These are phyloP conservation scores for Tauraco erythrolophus DNA, from an alignment of 2,113 vertebrate species.

Conservation along the genomic window DNA sequence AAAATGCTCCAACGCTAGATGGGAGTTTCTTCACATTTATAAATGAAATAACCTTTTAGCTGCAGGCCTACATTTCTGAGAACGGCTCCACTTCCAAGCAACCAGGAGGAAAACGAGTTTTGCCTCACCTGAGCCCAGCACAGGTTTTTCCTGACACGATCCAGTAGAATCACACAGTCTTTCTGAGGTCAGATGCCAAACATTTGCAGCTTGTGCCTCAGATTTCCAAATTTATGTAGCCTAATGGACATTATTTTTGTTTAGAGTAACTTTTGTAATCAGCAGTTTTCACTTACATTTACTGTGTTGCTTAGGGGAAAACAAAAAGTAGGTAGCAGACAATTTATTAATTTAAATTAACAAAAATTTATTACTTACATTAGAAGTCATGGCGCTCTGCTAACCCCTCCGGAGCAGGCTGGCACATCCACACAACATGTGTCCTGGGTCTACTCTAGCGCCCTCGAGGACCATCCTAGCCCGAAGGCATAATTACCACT, in stretches of 20 bases:
- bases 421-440: neutral
- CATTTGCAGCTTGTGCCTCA: neutral
- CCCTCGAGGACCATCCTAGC: neutral
- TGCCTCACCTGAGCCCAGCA: neutral
- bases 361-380: neutral
- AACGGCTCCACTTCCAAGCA: neutral
- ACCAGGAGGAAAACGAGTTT: neutral
- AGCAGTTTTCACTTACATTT: neutral
- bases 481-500: neutral
- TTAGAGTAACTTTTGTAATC: neutral
- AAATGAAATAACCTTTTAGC: neutral
- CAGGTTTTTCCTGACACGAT: neutral
- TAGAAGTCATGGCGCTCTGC: neutral
- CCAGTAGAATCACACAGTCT: neutral
- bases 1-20: neutral
- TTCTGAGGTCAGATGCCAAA: neutral
- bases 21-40: neutral
- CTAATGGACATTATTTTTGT: neutral
- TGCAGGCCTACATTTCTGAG: neutral
- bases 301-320: neutral
- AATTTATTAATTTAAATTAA: neutral
- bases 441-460: neutral
- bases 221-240: neutral
- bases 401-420: neutral
- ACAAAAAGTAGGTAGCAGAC: neutral